phyloP scores from a whole-genome alignment of 2,797 vertebrate species.

The Sitta carolinensis region DNA sequence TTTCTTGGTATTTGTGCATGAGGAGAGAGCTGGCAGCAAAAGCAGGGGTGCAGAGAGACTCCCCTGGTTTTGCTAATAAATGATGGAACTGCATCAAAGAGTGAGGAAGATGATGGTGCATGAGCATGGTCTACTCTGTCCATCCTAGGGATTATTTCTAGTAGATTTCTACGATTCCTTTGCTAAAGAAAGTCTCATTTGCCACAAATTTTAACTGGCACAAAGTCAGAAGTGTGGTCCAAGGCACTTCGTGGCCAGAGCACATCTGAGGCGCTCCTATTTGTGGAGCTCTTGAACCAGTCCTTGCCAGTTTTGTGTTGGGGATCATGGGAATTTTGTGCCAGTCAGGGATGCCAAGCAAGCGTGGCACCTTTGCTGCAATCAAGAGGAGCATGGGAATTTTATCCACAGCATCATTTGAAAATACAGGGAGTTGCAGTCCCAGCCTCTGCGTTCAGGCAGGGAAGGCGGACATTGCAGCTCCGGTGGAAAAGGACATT shows the following conservation, averaged over 20 bases:
- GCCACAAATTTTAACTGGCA: not conserved
- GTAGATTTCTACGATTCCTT: not conserved
- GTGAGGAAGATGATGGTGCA: rapidly evolving
- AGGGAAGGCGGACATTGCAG: not conserved
- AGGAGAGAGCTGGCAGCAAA: not conserved
- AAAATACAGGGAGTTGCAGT: not conserved
- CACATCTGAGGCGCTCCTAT: not conserved
- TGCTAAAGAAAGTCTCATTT: not conserved
- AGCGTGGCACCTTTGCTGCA: rapidly evolving
- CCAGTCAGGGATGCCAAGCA: not conserved
- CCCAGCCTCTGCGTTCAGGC: not conserved
- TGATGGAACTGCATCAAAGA: not conserved
- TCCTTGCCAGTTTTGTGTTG: rapidly evolving
- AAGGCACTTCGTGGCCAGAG: rapidly evolving
- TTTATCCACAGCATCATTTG: not conserved
- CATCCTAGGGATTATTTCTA: not conserved
- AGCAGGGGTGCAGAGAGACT: not conserved
- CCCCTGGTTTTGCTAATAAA: not conserved
- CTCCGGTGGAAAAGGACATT: not conserved
- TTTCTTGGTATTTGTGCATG: not conserved
- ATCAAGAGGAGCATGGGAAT: not conserved
- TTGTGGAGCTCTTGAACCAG: not conserved
- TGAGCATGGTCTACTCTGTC: rapidly evolving
- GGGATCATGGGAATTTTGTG: not conserved
- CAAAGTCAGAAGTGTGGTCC: rapidly evolving